phyloP scores from a whole-genome alignment of 92 coral and sea anemone species.

The Isaurus tuberculatus region DNA sequence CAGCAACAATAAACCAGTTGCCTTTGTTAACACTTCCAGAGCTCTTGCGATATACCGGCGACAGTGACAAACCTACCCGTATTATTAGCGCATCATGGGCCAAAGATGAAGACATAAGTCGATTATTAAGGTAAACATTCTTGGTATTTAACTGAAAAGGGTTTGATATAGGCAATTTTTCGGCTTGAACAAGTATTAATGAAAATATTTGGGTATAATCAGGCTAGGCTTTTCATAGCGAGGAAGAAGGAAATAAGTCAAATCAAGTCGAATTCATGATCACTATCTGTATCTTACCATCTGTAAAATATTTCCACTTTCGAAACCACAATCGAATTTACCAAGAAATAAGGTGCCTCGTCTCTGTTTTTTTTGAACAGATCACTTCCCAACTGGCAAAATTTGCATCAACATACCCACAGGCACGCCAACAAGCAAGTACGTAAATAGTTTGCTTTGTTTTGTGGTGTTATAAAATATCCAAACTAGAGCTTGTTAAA shows the following conservation, averaged over 20 bases:
- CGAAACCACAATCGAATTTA: no score
- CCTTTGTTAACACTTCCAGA: conserved; percentile 41
- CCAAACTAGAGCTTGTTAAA: not conserved
- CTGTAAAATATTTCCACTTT: no score
- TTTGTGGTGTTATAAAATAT: not conserved
- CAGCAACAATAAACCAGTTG: no score
- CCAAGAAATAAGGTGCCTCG: not conserved
- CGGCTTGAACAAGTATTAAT: not conserved
- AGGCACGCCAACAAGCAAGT: conserved; percentile 83
- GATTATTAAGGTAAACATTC: conserved; percentile 83
- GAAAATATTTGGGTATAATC: not conserved
- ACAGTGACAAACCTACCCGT: conserved; percentile 81
- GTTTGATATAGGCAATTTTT: not conserved
- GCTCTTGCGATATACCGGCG: conserved; percentile 71
- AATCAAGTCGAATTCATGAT: not conserved
- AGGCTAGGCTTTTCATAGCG: not conserved
- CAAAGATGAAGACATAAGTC: conserved; percentile 97
- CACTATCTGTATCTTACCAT: not conserved
- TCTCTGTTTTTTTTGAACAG: conserved; percentile 47
- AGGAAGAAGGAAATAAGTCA: no score
- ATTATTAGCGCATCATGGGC: conserved; percentile 98
- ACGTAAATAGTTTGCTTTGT: not conserved
- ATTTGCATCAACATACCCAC: conserved; percentile 81
- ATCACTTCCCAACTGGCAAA: conserved; percentile 97
- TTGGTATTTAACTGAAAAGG: not conserved